Base-by-base conservation (phyloP, 2,888 invertebrate species). In the Ornithoptera priamus region DNA sequence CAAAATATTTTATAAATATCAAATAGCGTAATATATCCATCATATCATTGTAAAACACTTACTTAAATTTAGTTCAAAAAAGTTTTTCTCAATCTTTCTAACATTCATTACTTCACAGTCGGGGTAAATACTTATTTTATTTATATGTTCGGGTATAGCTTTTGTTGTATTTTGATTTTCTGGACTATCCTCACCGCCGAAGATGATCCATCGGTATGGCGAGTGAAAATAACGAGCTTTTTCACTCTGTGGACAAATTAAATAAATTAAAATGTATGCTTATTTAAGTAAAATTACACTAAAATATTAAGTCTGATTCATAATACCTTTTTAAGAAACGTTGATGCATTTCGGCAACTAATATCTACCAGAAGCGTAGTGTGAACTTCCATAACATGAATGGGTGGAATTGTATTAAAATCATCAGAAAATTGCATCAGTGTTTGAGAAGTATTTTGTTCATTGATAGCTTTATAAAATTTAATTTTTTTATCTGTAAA, bases 181-280 rank as follows among this genome's bases (percentile, higher is more conserved):
- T 39, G 10, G 39, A n/a, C 59, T 22, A 17, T 70, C 65, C 22
- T 75, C 75, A 15, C 22, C 58, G 46, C 58, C 8, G 17, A 90
- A 74, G 0, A 92, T 71, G 53, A 92, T 80, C 92, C 91, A 91
- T 64, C 87, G 85, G 72, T 83, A 89, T 0, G 89, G 89, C 1
- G 86, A 81, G 63, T 84, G 80, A 67, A 89, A 87, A 67, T 81
- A 78, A 18, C 80, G 80, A 67, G 75, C 72, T 70, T 76, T 42
- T 65, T 74, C 80, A 71, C 80, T 84, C 89, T 89, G 53, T 18
- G 68, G 65, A 76, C 71, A 17, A 8, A 53, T 42, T 60, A 46
- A 58, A 69, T 30, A 56, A 39, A 60, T 57, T 58, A 30, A 53
- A 20, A 36, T 61, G 15, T n/a, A 39, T 39, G 10, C 39, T 39